These are phyloP conservation scores for Oenanthe melanoleuca DNA, from an alignment of 2,113 vertebrate species.

Conservation along the genomic window DNA sequence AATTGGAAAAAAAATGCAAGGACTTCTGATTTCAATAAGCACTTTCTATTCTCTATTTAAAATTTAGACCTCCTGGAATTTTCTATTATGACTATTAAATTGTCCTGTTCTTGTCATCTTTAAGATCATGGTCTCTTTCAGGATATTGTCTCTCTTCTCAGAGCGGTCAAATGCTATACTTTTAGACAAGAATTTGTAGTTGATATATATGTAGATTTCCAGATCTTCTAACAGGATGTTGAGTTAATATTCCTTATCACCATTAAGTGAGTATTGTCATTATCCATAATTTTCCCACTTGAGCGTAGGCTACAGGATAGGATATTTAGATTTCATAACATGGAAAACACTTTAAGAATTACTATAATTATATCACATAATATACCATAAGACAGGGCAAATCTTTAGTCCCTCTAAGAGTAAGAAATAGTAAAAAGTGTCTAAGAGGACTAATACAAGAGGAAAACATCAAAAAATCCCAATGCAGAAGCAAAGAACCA, in stretches of 20 bases:
- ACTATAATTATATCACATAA: neutral
- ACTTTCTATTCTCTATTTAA: neutral
- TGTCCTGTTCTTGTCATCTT: neutral
- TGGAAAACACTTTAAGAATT: neutral
- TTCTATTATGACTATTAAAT: neutral
- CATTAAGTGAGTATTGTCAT: neutral
- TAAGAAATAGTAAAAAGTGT: neutral
- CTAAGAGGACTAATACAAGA: neutral
- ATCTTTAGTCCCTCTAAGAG: neutral
- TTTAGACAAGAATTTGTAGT: neutral
- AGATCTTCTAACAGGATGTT: neutral
- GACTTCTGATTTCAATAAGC: fast-evolving
- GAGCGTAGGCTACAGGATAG: neutral
- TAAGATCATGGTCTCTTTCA: neutral
- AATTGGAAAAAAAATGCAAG: neutral
- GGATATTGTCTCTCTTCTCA: neutral
- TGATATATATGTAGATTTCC: neutral
- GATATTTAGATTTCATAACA: neutral
- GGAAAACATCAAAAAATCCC: neutral
- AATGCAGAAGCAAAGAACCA: neutral
- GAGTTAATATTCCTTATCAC: neutral
- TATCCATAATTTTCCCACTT: neutral
- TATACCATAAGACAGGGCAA: neutral
- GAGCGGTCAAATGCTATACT: fast-evolving
- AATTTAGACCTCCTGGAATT: neutral